Evolutionary conservation across 2,797 vertebrate genomes (phyloP), one percentile per base, ranked within the genome.

Genomic region (Cyprinella venusta): DNA sequence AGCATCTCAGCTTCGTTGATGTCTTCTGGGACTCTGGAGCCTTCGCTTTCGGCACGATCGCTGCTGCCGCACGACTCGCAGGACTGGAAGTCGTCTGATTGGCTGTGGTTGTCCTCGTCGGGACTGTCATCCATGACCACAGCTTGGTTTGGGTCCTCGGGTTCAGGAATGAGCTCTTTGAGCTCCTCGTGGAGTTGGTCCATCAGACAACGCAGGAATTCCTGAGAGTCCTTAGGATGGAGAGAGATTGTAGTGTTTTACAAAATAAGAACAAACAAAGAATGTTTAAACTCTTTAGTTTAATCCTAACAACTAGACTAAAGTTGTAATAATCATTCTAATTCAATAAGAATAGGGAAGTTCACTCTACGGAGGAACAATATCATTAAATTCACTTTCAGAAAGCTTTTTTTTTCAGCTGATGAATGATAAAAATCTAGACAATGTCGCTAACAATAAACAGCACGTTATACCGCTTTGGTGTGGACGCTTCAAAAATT

Each of bases 181-280:
- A 99, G 92, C 88, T 99, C 98, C 89, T 99, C 98, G 38, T 99
- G 98, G 82, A 99, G 96, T 82, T 99, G 95, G 93, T 99, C 98
- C 98, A 99, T 99, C 74, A 99, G 89, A 89, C 98, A 99, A 83
- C 98, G 97, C 86, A 99, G 92, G 92, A 99, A 99, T 90, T 99
- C 98, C 91, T 99, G 98, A 50, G 98, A 99, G 82, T 99, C 98
- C 98, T 99, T 87, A 56, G 19, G 87, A 65, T 8, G 79, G 63
- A 64, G 8, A 76, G 5, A 81, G 36, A 68, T 16, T 15, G 42
- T 24, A 42, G 36, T 45, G 12, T 15, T 52, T 36, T 72, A 56
- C 50, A 52, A 72, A 42, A 71, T 18, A 42, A 30, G 8, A 72
- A 30, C 12, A 80, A 72, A 6, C 1, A 21, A 19, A 71, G 8